Percentiles rank a stretch among this genome's conserved stretches.
These are phyloP conservation scores for Carettochelys insculpta DNA, from an alignment of 2,113 vertebrate genomes.

Conservation along the genomic window DNA sequence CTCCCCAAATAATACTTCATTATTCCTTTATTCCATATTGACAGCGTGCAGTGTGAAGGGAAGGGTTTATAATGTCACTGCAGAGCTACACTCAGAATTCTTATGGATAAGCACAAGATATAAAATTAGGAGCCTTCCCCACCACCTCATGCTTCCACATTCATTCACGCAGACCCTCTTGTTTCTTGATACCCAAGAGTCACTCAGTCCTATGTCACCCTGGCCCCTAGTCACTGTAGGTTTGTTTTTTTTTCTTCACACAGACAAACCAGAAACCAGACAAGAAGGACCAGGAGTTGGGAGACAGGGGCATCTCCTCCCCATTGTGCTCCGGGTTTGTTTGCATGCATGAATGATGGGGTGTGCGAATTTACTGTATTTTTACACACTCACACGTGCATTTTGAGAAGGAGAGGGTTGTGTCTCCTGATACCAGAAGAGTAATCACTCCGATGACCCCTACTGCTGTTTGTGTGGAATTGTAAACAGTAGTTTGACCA, in stretches of 20 bases:
- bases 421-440: not conserved
- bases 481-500: accelerated
- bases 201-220: not conserved
- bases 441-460: not conserved
- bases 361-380: not conserved
- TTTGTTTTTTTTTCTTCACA: not conserved
- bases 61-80: not conserved
- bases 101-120: not conserved
- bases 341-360: not conserved
- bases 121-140: not conserved
- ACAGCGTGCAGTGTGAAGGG: not conserved
- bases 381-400: not conserved
- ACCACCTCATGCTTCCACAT: not conserved
- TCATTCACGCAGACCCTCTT: not conserved
- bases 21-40: not conserved
- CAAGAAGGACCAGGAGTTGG: not conserved
- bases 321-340: not conserved
- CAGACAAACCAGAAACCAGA: not conserved
- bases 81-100: not conserved
- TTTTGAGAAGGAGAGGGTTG: not conserved
- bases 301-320: not conserved
- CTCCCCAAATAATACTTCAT: not conserved
- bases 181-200: not conserved
- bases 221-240: not conserved
- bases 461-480: accelerated